Percentiles rank a stretch among this genome's conserved stretches.
phyloP scores from a whole-genome alignment of 2,888 invertebrate species.

The Agriopis aurantiaria region DNA sequence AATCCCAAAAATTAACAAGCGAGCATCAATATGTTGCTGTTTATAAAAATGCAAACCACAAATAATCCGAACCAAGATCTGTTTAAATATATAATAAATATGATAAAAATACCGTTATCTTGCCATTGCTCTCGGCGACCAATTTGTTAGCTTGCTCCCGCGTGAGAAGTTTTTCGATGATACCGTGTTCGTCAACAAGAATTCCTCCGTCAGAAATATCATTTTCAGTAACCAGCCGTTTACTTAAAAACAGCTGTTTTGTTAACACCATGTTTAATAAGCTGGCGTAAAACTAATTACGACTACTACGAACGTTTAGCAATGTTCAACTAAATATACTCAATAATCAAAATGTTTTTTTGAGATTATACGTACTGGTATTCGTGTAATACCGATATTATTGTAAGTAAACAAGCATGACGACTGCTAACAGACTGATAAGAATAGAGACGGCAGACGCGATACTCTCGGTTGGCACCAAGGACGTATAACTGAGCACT shows the following conservation, averaged over 20 bases:
- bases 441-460: conserved; percentile 10
- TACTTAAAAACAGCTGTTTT: conserved; percentile 78
- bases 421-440: conserved; percentile 37
- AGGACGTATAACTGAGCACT: too few species aligned
- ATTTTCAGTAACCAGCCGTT: conserved; percentile 82
- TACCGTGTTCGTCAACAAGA: conserved; percentile 86
- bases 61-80: conserved; percentile 14
- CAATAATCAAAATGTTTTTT: conserved; percentile 35
- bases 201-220: conserved; percentile 86
- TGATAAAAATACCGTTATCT: conserved; percentile 78
- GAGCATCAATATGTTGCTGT: too few species aligned
- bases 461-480: conserved; percentile 6
- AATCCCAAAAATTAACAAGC: background rate
- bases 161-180: conserved; percentile 84
- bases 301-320: conserved; percentile 50
- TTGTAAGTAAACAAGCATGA: conserved; percentile 49
- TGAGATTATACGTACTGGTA: conserved; percentile 42
- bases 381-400: conserved; percentile 36
- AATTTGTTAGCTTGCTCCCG: conserved; percentile 78
- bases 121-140: conserved; percentile 74
- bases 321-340: conserved; percentile 52
- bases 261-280: conserved; percentile 56
- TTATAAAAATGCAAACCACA: background rate
- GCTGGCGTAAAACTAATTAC: conserved; percentile 43
- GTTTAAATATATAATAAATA: conserved; percentile 25